Evolutionary conservation across 2,113 vertebrate species (phyloP), one percentile per base, ranked within the genome.

Genomic region (Dasyurus viverrinus): DNA sequence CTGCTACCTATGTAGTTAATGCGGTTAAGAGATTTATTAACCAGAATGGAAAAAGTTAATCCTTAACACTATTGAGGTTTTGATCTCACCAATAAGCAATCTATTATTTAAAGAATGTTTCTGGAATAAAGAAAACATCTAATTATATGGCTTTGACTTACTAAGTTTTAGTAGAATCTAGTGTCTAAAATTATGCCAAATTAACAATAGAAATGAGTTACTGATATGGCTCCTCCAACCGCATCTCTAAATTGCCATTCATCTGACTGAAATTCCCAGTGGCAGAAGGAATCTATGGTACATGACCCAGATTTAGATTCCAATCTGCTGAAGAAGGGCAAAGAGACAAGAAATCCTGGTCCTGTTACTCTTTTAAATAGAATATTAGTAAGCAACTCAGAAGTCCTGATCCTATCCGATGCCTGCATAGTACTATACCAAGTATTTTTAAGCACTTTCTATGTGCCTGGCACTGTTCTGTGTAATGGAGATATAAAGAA

Each of bases 1-100:
- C 98, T 99, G 98, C 97, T 98, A 97, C 97, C 95, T 98, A 98
- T 98, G 97, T 97, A 98, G 96, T 97, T 95, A 97, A 97, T 95
- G 68, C 93, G 96, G 97, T 94, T 95, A 97, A 93, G 90, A 89
- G 93, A 96, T 90, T 93, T 97, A 98, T 97, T 94, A 90, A 97
- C 96, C 97, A 97, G 90, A 97, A 97, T 97, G 96, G 96, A 94
- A 89, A 94, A 95, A 95, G 96, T 89, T 97, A 94, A 96, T 60
- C 53, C 48, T 95, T 94, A 98, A 96, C 94, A 97, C 94, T 97
- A 94, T 96, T 94, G 94, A 92, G 96, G 93, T 57, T 96, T 96
- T 97, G 96, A 98, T 93, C 95, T 97, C 96, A 98, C 97, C 92
- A 95, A 94, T 47, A 97, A 92, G 92, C 60, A 91, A 91, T 96